Evolutionary conservation across 2,888 invertebrate genomes (phyloP).

Genomic region (Atherix ibis): DNA sequence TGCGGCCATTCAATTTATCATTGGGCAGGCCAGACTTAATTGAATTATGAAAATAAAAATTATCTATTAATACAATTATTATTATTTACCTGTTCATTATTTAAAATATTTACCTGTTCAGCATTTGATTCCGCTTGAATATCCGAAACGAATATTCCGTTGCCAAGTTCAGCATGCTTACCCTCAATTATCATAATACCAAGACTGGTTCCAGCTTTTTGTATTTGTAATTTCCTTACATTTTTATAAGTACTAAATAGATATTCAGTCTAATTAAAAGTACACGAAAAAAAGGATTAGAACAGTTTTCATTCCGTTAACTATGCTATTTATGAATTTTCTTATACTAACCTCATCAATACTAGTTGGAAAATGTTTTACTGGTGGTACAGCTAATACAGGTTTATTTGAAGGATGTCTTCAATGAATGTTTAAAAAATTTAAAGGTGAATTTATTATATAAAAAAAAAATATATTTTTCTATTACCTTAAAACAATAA

Average conservation of each 20-base stretch:
- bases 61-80: not conserved
- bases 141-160: constrained; percentile 86
- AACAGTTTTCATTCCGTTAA: too few relatives aligned
- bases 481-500: constrained; percentile 66
- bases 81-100: not conserved
- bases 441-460: not conserved
- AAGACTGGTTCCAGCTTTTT: constrained; percentile 62
- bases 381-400: constrained; percentile 78
- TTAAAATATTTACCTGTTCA: constrained; percentile 45
- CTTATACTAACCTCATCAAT: constrained; percentile 63
- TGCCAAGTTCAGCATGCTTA: constrained; percentile 78
- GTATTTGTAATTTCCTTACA: constrained; percentile 63
- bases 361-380: constrained; percentile 72
- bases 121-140: constrained; percentile 81
- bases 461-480: too few relatives aligned
- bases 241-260: constrained; percentile 47
- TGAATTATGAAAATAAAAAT: too few relatives aligned
- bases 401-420: constrained; percentile 49
- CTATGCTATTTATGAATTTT: too few relatives aligned
- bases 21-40: too few relatives aligned
- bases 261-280: constrained; percentile 12
- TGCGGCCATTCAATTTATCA: too few relatives aligned
- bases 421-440: constrained; percentile 32
- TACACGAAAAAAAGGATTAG: too few relatives aligned
- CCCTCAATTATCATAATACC: constrained; percentile 95